phyloP scores from a whole-genome alignment of 2,113 vertebrate species.

The Sterrhoptilus dennistouni region DNA sequence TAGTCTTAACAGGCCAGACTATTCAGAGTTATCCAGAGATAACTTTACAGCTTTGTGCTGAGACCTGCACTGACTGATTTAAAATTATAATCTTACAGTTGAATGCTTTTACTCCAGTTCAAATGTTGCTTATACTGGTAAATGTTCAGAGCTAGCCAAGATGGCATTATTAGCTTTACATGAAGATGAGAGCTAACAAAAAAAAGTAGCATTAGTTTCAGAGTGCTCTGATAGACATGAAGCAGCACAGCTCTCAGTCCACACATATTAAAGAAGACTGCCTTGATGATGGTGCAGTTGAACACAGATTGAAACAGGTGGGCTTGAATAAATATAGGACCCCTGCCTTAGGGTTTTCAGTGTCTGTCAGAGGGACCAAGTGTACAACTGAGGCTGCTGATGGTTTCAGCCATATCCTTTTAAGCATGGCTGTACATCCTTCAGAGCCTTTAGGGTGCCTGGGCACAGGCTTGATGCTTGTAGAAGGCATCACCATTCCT shows the following conservation, averaged over 20 bases:
- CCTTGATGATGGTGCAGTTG: background rate
- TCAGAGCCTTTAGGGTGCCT: background rate
- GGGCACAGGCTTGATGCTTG: background rate
- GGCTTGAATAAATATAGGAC: background rate
- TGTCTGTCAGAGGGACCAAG: background rate
- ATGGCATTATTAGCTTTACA: background rate
- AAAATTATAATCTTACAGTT: background rate
- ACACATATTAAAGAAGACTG: accelerated
- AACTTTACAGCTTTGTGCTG: background rate
- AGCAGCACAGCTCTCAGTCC: background rate
- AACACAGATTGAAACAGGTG: background rate
- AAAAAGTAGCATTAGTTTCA: background rate
- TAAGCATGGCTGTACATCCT: background rate
- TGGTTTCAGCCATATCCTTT: background rate
- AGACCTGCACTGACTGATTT: background rate
- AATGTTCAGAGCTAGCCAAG: background rate
- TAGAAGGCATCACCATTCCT: background rate
- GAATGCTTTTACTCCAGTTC: background rate
- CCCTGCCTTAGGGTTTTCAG: background rate
- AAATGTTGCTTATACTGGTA: background rate
- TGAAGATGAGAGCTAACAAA: background rate
- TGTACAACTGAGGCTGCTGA: background rate
- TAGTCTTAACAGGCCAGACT: background rate
- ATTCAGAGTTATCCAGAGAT: background rate
- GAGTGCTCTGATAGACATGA: background rate